Conservation (phyloP, 2,888 invertebrate genomes). For the Pachymerium ferrugineum region DNA sequence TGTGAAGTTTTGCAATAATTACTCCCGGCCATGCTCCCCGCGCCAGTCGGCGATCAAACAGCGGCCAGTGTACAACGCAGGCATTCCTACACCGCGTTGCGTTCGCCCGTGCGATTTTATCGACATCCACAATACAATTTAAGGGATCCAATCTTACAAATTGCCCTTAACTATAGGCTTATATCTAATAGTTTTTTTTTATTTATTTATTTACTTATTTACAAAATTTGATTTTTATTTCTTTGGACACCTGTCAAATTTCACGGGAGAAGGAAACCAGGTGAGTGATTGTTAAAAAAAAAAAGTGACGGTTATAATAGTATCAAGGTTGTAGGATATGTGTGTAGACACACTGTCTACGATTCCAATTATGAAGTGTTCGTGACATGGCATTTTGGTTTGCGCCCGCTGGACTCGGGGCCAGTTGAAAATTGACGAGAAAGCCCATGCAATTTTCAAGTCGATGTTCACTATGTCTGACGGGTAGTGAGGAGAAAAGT, state of each 20-base stretch:
- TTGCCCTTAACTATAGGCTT: too few species aligned
- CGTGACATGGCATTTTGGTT: slow-evolving; percentile 5
- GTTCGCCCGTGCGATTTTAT: not conserved
- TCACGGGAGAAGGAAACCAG: not conserved
- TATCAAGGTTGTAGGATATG: not conserved
- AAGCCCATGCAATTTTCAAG: slow-evolving; percentile 1
- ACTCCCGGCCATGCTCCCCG: not conserved
- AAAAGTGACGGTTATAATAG: not conserved
- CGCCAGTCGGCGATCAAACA: not conserved
- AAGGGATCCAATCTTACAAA: too few species aligned
- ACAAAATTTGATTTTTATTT: too few species aligned
- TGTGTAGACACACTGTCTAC: not conserved
- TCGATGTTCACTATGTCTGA: not conserved
- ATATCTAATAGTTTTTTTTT: too few species aligned
- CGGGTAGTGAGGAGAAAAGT: not conserved
- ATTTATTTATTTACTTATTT: too few species aligned
- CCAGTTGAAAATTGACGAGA: not conserved
- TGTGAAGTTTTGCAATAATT: slow-evolving; percentile 36
- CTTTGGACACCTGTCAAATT: not conserved
- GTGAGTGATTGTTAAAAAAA: too few species aligned
- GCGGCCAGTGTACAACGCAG: not conserved
- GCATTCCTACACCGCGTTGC: not conserved
- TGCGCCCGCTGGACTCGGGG: not conserved
- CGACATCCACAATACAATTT: not conserved
- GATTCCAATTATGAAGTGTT: not conserved